A percentile compares a stretch with the other conserved stretches of the same genome.
phyloP scores from a whole-genome alignment of 2,797 vertebrate genomes.

The Psittacula derbiana region DNA sequence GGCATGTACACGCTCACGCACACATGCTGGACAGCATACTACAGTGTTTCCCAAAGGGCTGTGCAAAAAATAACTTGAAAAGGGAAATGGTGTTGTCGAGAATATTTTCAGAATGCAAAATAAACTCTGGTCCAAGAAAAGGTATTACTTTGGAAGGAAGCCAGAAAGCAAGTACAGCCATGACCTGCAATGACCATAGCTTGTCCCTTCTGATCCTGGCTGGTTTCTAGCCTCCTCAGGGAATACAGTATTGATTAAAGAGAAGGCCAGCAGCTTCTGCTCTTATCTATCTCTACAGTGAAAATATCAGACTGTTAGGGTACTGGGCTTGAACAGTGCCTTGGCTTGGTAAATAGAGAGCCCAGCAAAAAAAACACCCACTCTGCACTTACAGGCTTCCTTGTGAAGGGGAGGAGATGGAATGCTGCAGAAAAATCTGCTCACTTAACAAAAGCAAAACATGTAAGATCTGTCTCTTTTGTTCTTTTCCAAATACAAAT shows the following conservation, averaged over 20 bases:
- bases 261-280: background rate
- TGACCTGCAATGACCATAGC: slow-evolving; percentile 49
- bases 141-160: slow-evolving; percentile 38
- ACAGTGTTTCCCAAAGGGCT: slow-evolving; percentile 23
- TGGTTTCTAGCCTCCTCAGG: background rate
- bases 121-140: slow-evolving; percentile 49
- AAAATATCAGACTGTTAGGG: background rate
- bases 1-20: background rate
- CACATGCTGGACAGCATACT: background rate
- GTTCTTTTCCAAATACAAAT: background rate
- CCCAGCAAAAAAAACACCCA: background rate
- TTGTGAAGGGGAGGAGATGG: background rate
- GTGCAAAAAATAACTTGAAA: slow-evolving; percentile 43
- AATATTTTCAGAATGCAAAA: slow-evolving; percentile 56
- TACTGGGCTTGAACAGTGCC: background rate
- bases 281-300: background rate
- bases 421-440: background rate
- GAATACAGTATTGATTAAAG: background rate
- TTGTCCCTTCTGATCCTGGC: background rate
- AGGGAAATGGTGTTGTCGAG: slow-evolving; percentile 36
- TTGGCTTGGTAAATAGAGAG: background rate
- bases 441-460: background rate
- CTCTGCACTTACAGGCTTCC: background rate
- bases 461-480: background rate
- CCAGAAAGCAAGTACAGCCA: slow-evolving; percentile 10